Base-by-base conservation (phyloP, 2,797 vertebrate species). In the Melanogrammus aeglefinus region DNA sequence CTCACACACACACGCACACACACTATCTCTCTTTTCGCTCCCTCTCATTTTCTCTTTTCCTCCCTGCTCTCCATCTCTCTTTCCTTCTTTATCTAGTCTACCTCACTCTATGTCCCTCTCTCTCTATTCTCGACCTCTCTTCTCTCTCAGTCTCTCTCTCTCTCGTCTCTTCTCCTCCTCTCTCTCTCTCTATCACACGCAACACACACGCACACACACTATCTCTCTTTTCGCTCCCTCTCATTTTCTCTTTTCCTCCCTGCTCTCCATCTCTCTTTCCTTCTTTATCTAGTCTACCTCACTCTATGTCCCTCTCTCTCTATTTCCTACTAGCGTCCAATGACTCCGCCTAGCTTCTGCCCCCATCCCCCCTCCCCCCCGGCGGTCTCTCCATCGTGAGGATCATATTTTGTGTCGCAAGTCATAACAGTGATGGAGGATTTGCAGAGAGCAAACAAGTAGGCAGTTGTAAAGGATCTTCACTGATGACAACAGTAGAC, bases 251-350 rank as follows among this genome's bases (percentile, higher is more conserved):
- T 21, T 4, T 57, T 57, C 18, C 47, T 21, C 47, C 21, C 47
- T 57, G 47, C 18, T 44, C 41, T 44, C 41, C 41, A 44, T 72
- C 76, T 75, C 81, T 77, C 86, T 81, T 80, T 73, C 77, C 72
- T 75, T 76, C 80, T 72, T 80, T 41, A 36, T 44, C 77, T 41
- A n/a, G n/a, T n/a, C n/a, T n/a, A n/a, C n/a, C 72, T 79, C 75
- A 77, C 79, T 84, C 88, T 85, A 82, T 84, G 73, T 75, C 80
- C 1, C 44, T 47, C 44, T 47, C 44, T 47, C 44, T 47, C 79
- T 29, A n/a, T n/a, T n/a, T n/a, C n/a, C n/a, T n/a, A n/a, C n/a
- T 76, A 80, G 87, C 88, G 88, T 92, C 88, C 12, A 44, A 44
- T 44, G 41, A 44, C 41, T 8, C 41, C 41, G 41, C 12, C 12